Conservation (phyloP, 2,113 vertebrate genomes). For the Tor tambroides region DNA sequence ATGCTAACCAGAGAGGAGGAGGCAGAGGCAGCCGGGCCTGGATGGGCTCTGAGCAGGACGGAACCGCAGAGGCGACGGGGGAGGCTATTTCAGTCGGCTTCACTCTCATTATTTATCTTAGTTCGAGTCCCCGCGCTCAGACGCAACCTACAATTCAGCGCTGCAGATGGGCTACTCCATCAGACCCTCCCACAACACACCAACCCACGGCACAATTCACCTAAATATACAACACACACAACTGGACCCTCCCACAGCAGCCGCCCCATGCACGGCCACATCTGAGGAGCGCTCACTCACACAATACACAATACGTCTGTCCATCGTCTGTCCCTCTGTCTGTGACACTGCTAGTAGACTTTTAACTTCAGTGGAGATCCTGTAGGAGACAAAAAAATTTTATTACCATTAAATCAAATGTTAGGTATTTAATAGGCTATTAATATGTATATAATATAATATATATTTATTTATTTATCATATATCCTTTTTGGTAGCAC, state of each 20-base stretch:
- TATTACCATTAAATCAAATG: background rate
- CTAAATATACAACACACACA: constrained; percentile 56
- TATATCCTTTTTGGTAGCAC: background rate
- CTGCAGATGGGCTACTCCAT: constrained; percentile 62
- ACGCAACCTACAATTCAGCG: constrained; percentile 76
- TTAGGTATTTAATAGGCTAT: background rate
- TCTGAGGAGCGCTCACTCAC: constrained; percentile 41
- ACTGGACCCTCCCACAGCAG: constrained; percentile 58
- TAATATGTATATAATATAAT: background rate
- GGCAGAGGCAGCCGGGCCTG: constrained; percentile 80
- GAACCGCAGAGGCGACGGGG: constrained; percentile 79
- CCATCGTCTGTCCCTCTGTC: background rate
- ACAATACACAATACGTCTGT: background rate
- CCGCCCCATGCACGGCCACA: constrained; percentile 8
- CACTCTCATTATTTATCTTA: constrained; percentile 82
- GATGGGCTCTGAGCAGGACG: constrained; percentile 77
- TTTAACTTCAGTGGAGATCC: background rate
- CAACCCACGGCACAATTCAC: constrained; percentile 48
- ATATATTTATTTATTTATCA: background rate
- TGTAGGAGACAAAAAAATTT: background rate
- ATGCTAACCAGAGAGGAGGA: constrained; percentile 84
- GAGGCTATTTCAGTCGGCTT: constrained; percentile 77
- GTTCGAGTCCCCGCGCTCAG: constrained; percentile 70
- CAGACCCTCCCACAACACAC: constrained; percentile 55
- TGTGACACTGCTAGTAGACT: background rate